Base-by-base conservation (phyloP, 2,888 invertebrate genomes). In the Steinernema hermaphroditum region DNA sequence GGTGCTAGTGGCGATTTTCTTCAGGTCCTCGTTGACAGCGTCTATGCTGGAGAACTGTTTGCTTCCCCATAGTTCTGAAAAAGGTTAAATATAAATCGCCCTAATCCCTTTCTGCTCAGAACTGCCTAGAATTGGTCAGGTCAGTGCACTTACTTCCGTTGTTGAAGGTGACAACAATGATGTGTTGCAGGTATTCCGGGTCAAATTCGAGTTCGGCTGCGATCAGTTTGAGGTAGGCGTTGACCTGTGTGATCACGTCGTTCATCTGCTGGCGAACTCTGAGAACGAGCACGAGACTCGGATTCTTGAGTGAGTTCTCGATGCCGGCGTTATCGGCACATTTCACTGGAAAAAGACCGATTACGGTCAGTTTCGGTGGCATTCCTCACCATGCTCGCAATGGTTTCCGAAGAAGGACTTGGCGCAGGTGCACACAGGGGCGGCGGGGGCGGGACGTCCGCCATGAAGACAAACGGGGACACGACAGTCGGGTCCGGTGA, bases 131-230 rank as follows among this genome's bases (percentile, higher is more conserved):
- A n/a, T n/a, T n/a, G n/a, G n/a, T n/a, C n/a, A n/a, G n/a, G n/a
- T n/a, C n/a, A n/a, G n/a, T n/a, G n/a, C 44, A 77, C 76, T 74
- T 32, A 81, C 81, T 62, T 41, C 80, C 73, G 71, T 79, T 77
- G 74, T 81, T 80, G 76, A 81, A 83, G 14, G 79, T 72, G 37
- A 83, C 81, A 32, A 80, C 74, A 32, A 76, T 77, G 72, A 77
- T 82, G 49, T 75, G 76, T 27, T 71, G 68, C 54, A 82, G 72
- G 69, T 83, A 83, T 9, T 72, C 72, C 19, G 80, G 72, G 34
- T 81, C 81, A 69, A 78, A 77, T 19, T 70, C 22, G 0, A 73
- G 43, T 9, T 50, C 24, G 24, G 72, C 32, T 8, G 79, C 70
- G 22, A 70, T 19, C 16, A 73, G 68, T 9, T 43, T 8, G 46